Conservation (phyloP, 2,113 vertebrate species). For the Manacus vitellinus region DNA sequence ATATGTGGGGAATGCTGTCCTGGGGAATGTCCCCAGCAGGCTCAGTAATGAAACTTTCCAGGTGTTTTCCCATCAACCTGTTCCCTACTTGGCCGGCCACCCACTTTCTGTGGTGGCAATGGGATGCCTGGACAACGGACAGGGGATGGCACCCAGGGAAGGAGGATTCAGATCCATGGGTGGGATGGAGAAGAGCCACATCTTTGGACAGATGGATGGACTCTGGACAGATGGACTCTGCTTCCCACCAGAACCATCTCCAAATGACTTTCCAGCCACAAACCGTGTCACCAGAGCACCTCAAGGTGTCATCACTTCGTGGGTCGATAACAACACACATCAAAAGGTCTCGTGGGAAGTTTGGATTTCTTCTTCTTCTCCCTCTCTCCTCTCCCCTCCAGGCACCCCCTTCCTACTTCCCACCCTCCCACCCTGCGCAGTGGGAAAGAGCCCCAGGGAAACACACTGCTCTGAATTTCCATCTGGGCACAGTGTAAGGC, state of each 20-base stretch:
- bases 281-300: neutral
- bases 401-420: neutral
- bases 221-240: neutral
- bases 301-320: neutral
- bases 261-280: neutral
- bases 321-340: neutral
- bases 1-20: accelerated
- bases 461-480: neutral
- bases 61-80: neutral
- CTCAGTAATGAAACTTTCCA: neutral
- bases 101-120: accelerated
- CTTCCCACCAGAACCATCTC: neutral
- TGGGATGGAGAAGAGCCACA: neutral
- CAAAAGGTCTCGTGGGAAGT: neutral
- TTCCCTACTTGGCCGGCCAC: accelerated
- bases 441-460: neutral
- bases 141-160: neutral
- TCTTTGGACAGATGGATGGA: neutral
- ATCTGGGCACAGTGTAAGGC: neutral
- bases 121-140: neutral
- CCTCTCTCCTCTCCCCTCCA: neutral
- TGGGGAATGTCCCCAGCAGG: neutral
- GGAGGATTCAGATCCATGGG: neutral
- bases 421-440: neutral
- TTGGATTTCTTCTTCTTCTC: neutral